These are phyloP conservation scores for Vultur gryphus DNA, from an alignment of 2,797 vertebrate species.

Conservation along the genomic window DNA sequence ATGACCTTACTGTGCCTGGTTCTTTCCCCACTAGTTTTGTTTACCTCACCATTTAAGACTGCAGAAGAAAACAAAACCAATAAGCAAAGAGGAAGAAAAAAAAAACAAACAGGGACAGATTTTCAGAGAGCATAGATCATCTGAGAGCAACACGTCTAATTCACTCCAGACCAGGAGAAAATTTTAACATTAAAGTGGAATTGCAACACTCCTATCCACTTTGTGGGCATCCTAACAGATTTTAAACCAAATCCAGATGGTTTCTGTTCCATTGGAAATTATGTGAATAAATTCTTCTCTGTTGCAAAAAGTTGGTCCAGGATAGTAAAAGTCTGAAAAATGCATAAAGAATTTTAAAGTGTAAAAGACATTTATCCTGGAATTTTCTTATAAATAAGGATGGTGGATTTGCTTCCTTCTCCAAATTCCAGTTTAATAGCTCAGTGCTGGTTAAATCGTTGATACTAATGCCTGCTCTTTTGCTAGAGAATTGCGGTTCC, in stretches of 20 bases:
- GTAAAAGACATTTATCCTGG: background rate
- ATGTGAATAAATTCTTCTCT: background rate
- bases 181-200: background rate
- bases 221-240: background rate
- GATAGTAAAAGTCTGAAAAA: background rate
- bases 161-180: background rate
- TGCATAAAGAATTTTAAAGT: background rate
- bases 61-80: background rate
- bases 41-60: background rate
- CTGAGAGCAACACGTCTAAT: background rate
- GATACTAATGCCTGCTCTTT: background rate
- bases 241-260: background rate
- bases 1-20: background rate
- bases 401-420: background rate
- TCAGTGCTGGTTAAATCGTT: background rate
- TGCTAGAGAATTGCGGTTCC: background rate
- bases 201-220: background rate
- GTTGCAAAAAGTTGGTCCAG: background rate
- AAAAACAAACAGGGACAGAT: background rate
- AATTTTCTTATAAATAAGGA: background rate
- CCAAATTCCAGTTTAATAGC: background rate
- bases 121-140: background rate
- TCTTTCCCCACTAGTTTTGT: background rate
- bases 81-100: fast-evolving
- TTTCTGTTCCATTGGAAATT: background rate